Evolutionary conservation across 2,113 vertebrate genomes (phyloP).

Genomic region (Nycticorax nycticorax): DNA sequence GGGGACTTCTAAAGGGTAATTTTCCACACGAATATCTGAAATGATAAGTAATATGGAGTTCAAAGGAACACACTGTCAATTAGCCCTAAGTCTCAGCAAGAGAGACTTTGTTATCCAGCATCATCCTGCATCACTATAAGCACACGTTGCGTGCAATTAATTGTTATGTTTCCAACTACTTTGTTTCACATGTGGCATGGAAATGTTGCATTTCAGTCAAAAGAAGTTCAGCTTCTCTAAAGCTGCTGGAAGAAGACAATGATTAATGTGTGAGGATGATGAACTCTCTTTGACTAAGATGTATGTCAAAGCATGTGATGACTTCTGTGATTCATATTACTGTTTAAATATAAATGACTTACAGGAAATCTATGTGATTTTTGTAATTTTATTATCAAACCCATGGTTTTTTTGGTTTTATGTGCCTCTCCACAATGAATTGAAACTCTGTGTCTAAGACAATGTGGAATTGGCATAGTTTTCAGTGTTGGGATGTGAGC

Average conservation of each 20-base stretch:
- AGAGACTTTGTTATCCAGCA: not conserved
- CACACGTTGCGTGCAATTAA: not conserved
- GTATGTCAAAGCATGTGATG: not conserved
- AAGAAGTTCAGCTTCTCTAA: not conserved
- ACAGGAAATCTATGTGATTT: not conserved
- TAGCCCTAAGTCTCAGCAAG: not conserved
- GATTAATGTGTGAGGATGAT: not conserved
- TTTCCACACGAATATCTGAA: not conserved
- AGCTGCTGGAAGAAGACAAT: not conserved
- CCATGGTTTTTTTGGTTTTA: not conserved
- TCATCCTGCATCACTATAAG: not conserved
- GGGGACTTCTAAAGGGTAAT: not conserved
- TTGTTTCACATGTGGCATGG: not conserved
- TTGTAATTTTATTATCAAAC: not conserved
- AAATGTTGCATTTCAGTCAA: not conserved
- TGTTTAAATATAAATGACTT: conserved; percentile 12
- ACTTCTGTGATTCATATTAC: not conserved
- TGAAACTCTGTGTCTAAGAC: not conserved
- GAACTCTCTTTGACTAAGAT: not conserved
- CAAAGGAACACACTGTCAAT: not conserved
- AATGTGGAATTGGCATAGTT: not conserved
- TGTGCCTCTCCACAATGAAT: not conserved
- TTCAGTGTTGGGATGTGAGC: not conserved
- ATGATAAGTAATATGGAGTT: not conserved
- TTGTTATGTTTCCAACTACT: not conserved